Conservation (phyloP, 2,797 vertebrate species). For the Esox lucius region DNA sequence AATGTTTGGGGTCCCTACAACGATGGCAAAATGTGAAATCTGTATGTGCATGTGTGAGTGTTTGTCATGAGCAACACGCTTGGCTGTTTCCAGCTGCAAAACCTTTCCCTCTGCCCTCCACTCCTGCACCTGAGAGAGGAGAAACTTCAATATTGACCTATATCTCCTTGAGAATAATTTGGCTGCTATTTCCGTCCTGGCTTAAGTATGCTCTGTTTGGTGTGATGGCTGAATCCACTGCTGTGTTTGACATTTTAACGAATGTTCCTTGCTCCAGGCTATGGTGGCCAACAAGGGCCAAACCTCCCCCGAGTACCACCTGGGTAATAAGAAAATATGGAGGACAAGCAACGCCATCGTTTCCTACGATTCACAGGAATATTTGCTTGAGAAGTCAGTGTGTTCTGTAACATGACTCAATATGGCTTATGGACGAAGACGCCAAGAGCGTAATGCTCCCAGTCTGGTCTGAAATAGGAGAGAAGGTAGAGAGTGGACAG, state of each 20-base stretch:
- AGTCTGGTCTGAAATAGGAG: conserved; percentile 15
- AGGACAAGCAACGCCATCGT: conserved; percentile 14
- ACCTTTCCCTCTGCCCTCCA: background rate
- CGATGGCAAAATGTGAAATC: too few species aligned
- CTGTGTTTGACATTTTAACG: conserved; percentile 72
- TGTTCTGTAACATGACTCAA: conserved; percentile 13
- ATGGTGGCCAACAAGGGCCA: conserved; percentile 56
- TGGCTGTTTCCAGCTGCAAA: conserved; percentile 34
- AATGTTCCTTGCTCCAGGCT: conserved; percentile 64
- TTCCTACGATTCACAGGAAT: background rate
- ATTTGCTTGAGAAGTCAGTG: conserved; percentile 41
- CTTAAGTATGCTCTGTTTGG: conserved; percentile 49
- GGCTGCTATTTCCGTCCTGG: conserved; percentile 66
- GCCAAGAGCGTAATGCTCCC: background rate
- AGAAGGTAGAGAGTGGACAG: background rate
- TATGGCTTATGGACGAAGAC: conserved; percentile 14
- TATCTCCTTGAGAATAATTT: conserved; percentile 73
- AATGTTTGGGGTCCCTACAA: too few species aligned
- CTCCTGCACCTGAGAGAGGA: conserved; percentile 56
- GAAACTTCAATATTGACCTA: conserved; percentile 72
- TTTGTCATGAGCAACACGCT: conserved; percentile 20
- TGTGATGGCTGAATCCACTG: conserved; percentile 42
- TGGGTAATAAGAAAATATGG: conserved; percentile 33
- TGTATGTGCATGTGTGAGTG: background rate
- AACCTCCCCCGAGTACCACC: conserved; percentile 29